A percentile compares a stretch with the other conserved stretches of the same genome.
Conservation (phyloP, 2,888 invertebrate species). For the Caenorhabditis sp. region DNA sequence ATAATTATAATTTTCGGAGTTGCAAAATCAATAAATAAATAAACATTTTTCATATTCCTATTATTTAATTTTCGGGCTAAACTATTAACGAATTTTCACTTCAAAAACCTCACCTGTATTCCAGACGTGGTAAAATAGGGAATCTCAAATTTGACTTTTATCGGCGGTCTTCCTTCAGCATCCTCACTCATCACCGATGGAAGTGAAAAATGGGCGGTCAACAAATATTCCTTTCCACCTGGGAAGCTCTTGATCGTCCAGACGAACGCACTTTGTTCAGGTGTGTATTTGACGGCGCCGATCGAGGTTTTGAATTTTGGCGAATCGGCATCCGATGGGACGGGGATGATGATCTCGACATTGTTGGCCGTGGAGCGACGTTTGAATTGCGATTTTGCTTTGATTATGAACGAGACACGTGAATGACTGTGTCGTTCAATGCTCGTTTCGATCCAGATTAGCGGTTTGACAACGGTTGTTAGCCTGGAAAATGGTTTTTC, state of each 20-base stretch:
- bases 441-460: constrained; percentile 98
- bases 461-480: constrained; percentile 80
- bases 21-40: too few relatives aligned
- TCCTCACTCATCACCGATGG: constrained; percentile 95
- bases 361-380: constrained; percentile 96
- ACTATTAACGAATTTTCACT: neutral
- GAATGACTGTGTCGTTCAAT: constrained; percentile 98
- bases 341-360: constrained; percentile 94
- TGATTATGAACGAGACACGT: constrained; percentile 97
- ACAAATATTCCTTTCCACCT: constrained; percentile 87
- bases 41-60: too few relatives aligned
- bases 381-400: constrained; percentile 97
- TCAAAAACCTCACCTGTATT: constrained; percentile 81
- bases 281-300: constrained; percentile 94
- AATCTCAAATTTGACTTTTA: constrained; percentile 98
- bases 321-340: constrained; percentile 94
- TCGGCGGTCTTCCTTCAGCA: constrained; percentile 92
- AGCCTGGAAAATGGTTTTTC: constrained; percentile 22
- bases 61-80: too few relatives aligned
- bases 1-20: too few relatives aligned
- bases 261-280: constrained; percentile 93
- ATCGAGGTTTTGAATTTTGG: constrained; percentile 81
- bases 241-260: constrained; percentile 77
- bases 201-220: constrained; percentile 95
- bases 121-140: constrained; percentile 98